These are phyloP conservation scores for Stenichneumon culpator DNA, from an alignment of 2,888 invertebrate species.

Conservation along the genomic window DNA sequence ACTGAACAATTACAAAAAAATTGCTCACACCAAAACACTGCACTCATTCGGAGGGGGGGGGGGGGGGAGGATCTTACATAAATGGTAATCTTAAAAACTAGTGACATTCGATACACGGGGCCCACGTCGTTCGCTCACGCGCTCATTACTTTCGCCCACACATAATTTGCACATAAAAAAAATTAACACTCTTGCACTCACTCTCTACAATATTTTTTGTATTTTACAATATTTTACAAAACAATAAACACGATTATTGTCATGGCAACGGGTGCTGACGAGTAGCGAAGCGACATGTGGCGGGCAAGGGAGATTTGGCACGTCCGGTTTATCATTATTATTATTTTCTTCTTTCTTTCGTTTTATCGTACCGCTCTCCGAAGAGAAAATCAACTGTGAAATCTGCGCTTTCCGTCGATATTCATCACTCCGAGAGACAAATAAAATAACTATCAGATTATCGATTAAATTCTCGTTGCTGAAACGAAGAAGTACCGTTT, in stretches of 20 bases:
- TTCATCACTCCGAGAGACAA: constrained; percentile 6
- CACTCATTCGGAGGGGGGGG: background rate
- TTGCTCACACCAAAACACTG: constrained; percentile 37
- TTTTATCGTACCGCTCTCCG: constrained; percentile 18
- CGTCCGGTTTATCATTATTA: constrained; percentile 52
- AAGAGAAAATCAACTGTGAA: constrained; percentile 1
- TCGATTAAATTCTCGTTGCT: constrained; percentile 21
- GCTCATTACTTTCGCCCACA: constrained; percentile 33
- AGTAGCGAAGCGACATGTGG: constrained; percentile 76
- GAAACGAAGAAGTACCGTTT: constrained; percentile 19
- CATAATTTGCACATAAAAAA: constrained; percentile 18
- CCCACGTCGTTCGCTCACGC: constrained; percentile 30
- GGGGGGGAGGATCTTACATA: background rate
- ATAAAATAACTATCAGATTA: constrained; percentile 24
- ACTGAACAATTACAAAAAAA: constrained; percentile 34
- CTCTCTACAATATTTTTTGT: constrained; percentile 61
- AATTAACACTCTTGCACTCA: constrained; percentile 52
- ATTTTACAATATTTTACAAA: constrained; percentile 83
- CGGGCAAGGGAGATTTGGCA: constrained; percentile 72
- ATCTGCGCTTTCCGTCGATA: constrained; percentile 7
- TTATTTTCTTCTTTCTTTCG: constrained; percentile 17
- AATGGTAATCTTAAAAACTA: constrained; percentile 46
- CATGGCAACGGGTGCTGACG: constrained; percentile 82
- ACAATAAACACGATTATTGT: constrained; percentile 82
- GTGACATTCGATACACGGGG: constrained; percentile 63